Conservation (phyloP, 2,888 invertebrate species). For the Scotopteryx bipunctaria region DNA sequence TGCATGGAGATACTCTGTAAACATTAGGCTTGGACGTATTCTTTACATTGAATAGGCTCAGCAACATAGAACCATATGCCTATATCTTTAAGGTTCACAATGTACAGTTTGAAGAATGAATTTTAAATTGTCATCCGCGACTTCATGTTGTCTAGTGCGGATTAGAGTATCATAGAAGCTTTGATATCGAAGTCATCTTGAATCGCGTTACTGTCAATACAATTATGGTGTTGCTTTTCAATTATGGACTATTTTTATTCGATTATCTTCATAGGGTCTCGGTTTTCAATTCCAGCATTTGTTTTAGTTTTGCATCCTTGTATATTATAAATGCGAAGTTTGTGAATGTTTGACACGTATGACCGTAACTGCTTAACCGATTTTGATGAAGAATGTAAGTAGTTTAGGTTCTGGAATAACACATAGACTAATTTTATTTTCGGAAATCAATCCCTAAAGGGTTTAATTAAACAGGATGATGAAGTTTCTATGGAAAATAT, state of each 20-base stretch:
- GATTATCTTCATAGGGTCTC: not conserved
- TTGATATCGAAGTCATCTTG: constrained; percentile 21
- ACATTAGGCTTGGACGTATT: constrained; percentile 55
- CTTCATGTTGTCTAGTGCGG: constrained; percentile 22
- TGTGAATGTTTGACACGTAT: no score
- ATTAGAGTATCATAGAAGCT: constrained; percentile 21
- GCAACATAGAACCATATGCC: constrained; percentile 15
- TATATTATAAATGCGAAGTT: no score
- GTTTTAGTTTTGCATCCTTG: no score
- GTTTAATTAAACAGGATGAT: no score
- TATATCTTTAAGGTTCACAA: constrained; percentile 7
- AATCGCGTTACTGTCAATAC: constrained; percentile 25
- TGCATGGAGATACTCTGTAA: constrained; percentile 74
- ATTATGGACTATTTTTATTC: not conserved
- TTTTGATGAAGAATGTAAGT: no score
- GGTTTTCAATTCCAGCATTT: not conserved
- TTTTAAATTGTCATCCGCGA: constrained; percentile 29
- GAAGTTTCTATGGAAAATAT: no score
- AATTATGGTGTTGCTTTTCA: not conserved
- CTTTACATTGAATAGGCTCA: constrained; percentile 31
- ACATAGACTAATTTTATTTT: no score
- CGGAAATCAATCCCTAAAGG: no score
- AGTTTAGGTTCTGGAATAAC: no score
- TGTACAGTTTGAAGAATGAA: constrained; percentile 9
- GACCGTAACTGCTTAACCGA: no score